Conservation (phyloP, 2,113 vertebrate species). For the Phyllostomus hastatus region DNA sequence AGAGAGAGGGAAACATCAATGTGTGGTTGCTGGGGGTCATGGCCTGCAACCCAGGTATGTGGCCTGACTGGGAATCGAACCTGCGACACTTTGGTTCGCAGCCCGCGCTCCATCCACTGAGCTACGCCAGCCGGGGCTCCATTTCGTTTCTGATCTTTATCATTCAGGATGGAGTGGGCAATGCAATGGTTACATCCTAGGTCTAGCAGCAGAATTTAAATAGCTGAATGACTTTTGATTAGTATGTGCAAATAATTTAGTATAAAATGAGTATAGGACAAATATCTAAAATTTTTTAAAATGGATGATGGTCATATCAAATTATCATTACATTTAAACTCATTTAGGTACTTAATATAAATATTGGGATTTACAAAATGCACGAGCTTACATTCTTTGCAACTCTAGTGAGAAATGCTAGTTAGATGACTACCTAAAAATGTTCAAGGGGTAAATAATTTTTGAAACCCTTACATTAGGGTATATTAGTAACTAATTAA, state of each 20-base stretch:
- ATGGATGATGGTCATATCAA: neutral
- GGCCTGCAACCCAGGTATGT: too few species aligned
- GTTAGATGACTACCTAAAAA: neutral
- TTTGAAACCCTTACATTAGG: neutral
- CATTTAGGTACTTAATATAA: neutral
- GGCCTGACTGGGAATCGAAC: too few species aligned
- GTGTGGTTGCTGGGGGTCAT: too few species aligned
- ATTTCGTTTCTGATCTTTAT: neutral
- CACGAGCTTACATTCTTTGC: neutral
- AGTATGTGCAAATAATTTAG: neutral
- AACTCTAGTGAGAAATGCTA: neutral
- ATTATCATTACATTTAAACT: neutral
- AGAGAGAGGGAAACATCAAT: too few species aligned
- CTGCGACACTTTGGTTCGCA: too few species aligned
- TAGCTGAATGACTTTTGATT: neutral
- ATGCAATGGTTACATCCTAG: neutral
- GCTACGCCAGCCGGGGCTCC: too few species aligned
- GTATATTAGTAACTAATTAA: neutral
- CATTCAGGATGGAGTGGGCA: neutral
- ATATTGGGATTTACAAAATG: neutral
- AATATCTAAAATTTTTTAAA: neutral
- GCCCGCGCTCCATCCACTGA: too few species aligned
- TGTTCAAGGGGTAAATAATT: neutral
- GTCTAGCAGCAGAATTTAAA: neutral
- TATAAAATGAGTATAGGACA: neutral